phyloP scores from a whole-genome alignment of 1,140 invertebrate genomes.

The Drosophila rufa region DNA sequence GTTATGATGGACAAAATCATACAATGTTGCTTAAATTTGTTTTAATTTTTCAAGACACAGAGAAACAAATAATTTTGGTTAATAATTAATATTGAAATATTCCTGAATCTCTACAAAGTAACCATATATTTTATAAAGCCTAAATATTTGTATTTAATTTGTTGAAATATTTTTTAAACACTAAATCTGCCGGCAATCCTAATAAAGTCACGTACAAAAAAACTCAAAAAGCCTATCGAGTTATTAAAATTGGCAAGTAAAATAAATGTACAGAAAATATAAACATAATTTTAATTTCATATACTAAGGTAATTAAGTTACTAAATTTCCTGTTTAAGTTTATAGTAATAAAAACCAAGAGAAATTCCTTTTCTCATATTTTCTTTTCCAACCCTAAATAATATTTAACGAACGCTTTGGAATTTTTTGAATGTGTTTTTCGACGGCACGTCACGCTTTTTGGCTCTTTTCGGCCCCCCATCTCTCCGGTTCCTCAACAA shows the following conservation, averaged over 20 bases:
- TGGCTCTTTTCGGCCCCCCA: constrained; percentile 2
- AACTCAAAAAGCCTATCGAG: not conserved
- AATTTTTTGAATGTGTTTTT: constrained; percentile 13
- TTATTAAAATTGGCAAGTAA: no score
- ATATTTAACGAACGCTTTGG: constrained; percentile 12
- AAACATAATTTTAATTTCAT: not conserved
- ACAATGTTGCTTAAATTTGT: no score
- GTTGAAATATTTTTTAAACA: not conserved
- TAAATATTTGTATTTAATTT: not conserved
- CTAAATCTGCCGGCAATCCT: no score
- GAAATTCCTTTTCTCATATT: constrained; percentile 10
- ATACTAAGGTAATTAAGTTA: not conserved
- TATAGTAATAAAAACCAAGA: not conserved
- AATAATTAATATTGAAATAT: not conserved
- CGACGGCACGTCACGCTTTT: constrained; percentile 15
- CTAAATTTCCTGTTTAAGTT: not conserved
- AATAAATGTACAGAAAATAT: not conserved
- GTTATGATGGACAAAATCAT: no score
- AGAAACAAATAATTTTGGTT: not conserved
- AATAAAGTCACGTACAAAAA: not conserved
- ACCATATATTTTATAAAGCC: not conserved
- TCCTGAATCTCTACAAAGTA: not conserved
- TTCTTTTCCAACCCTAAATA: not conserved
- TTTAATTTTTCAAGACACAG: not conserved
- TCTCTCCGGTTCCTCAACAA: constrained; percentile 24